phyloP scores from a whole-genome alignment of 2,888 invertebrate species.

The Melinaea marsaeus region DNA sequence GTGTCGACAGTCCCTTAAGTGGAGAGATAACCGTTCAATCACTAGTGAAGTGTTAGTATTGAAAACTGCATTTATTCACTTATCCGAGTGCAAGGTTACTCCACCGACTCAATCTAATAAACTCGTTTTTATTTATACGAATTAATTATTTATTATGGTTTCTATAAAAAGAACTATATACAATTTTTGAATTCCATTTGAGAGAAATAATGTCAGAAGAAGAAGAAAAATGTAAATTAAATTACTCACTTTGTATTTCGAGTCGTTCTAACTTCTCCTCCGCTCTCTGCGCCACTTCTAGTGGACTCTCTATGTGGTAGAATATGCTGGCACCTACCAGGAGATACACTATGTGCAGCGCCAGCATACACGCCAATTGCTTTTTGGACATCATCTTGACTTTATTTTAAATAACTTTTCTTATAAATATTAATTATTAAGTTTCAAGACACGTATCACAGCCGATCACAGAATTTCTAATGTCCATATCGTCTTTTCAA shows the following conservation, averaged over 20 bases:
- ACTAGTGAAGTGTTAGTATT: conserved; percentile 36
- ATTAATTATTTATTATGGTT: conserved; percentile 1
- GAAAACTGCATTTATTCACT: conserved; percentile 47
- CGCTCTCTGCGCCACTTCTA: conserved; percentile 80
- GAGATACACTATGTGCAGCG: conserved; percentile 86
- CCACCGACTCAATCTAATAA: conserved; percentile 21
- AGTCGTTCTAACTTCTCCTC: conserved; percentile 80
- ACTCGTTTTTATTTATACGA: conserved; percentile 8
- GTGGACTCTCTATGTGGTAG: conserved; percentile 86
- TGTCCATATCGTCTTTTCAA: conserved; percentile 54
- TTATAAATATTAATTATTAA: conserved; percentile 23
- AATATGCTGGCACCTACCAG: conserved; percentile 91
- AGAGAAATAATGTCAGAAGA: no score
- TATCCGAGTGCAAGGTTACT: conserved; percentile 45
- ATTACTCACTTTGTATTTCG: conserved; percentile 83
- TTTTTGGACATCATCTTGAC: conserved; percentile 86
- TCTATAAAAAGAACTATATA: no score
- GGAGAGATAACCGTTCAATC: conserved; percentile 37
- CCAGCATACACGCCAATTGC: conserved; percentile 86
- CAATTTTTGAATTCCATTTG: no score
- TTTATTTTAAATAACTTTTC: conserved; percentile 38
- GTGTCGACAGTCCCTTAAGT: conserved; percentile 34
- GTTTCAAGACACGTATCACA: conserved; percentile 27
- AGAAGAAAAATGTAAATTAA: no score
- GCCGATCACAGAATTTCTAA: conserved; percentile 42